These are phyloP conservation scores for Epizoanthus fatuus DNA, from an alignment of 92 coral and sea anemone species.

Conservation along the genomic window DNA sequence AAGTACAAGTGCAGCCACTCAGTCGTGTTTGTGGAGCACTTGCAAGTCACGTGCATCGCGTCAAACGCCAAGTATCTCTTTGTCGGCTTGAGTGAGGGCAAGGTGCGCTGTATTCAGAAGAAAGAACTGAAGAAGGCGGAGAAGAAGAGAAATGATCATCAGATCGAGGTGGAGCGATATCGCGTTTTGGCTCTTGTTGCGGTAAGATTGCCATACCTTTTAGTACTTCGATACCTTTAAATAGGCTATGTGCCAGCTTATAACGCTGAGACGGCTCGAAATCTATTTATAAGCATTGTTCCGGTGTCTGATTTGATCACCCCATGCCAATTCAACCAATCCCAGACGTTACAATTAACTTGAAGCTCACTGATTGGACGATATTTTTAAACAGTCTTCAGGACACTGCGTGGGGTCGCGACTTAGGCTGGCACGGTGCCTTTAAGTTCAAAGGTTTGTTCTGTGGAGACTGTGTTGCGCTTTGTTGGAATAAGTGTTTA, in stretches of 20 bases:
- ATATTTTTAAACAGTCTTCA: too few species aligned
- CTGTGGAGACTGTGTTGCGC: not conserved
- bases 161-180: conserved; percentile 78
- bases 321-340: too few species aligned
- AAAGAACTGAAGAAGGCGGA: conserved; percentile 84
- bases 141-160: conserved; percentile 63
- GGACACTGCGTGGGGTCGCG: too few species aligned
- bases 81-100: conserved; percentile 88
- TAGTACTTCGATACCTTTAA: too few species aligned
- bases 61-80: conserved; percentile 85
- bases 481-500: not conserved
- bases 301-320: too few species aligned
- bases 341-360: too few species aligned
- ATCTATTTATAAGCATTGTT: too few species aligned
- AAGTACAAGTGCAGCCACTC: conserved; percentile 71
- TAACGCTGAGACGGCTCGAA: too few species aligned
- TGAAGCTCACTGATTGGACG: too few species aligned
- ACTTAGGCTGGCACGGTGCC: too few species aligned
- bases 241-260: too few species aligned
- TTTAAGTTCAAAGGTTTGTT: too few species aligned
- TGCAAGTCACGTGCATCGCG: conserved; percentile 75
- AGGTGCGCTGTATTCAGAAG: conserved; percentile 79
- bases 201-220: not conserved
- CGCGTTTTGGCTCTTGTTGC: conserved; percentile 76
- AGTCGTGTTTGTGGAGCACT: conserved; percentile 64